A percentile compares a stretch with the other conserved stretches of the same genome.
Evolutionary conservation across 1,140 invertebrate genomes (phyloP).

Genomic region (Drosophila jambulina): DNA sequence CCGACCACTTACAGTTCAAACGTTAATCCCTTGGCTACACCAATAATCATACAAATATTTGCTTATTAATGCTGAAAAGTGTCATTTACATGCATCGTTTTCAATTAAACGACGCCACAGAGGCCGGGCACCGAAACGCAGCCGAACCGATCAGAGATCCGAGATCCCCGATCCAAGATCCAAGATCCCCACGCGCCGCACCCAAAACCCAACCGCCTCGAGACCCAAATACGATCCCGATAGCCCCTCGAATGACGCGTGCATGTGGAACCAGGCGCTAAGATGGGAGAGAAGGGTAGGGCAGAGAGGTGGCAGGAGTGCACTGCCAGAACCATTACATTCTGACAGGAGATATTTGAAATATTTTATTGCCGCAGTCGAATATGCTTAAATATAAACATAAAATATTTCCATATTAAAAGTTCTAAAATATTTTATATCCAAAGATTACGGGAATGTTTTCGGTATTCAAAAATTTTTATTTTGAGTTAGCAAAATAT

Average conservation of each 20-base stretch:
- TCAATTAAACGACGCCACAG: conserved; percentile 82
- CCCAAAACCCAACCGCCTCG: conserved; percentile 39
- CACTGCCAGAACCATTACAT: conserved; percentile 4
- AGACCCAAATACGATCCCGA: conserved; percentile 50
- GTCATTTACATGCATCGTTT: conserved; percentile 84
- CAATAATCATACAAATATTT: conserved; percentile 84
- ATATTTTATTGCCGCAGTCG: background rate
- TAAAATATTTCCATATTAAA: background rate
- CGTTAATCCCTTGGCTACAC: conserved; percentile 73
- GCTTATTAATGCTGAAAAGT: conserved; percentile 84
- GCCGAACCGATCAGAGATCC: conserved; percentile 33
- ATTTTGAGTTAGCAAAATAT: background rate
- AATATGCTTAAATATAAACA: no score
- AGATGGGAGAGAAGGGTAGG: conserved; percentile 17
- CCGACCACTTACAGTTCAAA: conserved; percentile 53
- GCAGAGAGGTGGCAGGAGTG: conserved; percentile 2
- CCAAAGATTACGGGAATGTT: background rate
- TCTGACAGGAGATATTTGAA: background rate
- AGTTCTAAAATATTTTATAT: background rate
- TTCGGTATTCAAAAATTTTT: background rate
- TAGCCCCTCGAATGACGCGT: conserved; percentile 46
- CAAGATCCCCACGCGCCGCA: conserved; percentile 48
- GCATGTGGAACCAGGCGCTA: conserved; percentile 49
- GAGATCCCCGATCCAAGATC: conserved; percentile 40
- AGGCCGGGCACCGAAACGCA: conserved; percentile 35